phyloP scores from a whole-genome alignment of 2,888 invertebrate genomes.

The Cecidostiba fungosa region DNA sequence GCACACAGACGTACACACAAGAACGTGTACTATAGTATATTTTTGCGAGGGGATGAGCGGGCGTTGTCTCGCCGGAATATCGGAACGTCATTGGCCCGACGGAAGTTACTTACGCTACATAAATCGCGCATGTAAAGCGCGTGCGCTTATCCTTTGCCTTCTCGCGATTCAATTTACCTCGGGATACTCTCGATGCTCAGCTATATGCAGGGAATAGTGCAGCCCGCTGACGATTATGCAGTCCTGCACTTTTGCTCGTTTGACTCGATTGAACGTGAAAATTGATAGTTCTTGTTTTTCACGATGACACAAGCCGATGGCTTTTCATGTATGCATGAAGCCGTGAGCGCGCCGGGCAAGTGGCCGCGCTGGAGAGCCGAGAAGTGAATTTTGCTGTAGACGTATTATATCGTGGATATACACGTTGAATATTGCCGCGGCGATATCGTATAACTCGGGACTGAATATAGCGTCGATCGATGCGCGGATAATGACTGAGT shows the following conservation, averaged over 20 bases:
- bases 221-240: constrained; percentile 45
- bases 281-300: constrained; percentile 52
- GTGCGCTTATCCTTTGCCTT: constrained; percentile 58
- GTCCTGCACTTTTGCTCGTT: constrained; percentile 16
- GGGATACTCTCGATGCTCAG: background rate
- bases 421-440: constrained; percentile 25
- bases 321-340: constrained; percentile 23
- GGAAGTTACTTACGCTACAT: constrained; percentile 62
- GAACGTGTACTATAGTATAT: background rate
- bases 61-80: constrained; percentile 41
- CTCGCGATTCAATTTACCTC: constrained; percentile 60
- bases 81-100: constrained; percentile 44
- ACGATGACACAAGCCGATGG: constrained; percentile 14
- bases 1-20: no score
- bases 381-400: constrained; percentile 23
- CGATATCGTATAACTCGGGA: background rate
- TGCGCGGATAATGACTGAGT: background rate
- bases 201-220: background rate
- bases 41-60: background rate
- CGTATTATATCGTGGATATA: background rate
- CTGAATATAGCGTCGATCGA: background rate
- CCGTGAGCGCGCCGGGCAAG: no score
- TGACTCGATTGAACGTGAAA: constrained; percentile 52
- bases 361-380: no score
- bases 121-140: constrained; percentile 51